Evolutionary conservation across 2,113 vertebrate genomes (phyloP), one percentile per base, ranked within the genome.

Genomic region (Sylvilagus bachmani): DNA sequence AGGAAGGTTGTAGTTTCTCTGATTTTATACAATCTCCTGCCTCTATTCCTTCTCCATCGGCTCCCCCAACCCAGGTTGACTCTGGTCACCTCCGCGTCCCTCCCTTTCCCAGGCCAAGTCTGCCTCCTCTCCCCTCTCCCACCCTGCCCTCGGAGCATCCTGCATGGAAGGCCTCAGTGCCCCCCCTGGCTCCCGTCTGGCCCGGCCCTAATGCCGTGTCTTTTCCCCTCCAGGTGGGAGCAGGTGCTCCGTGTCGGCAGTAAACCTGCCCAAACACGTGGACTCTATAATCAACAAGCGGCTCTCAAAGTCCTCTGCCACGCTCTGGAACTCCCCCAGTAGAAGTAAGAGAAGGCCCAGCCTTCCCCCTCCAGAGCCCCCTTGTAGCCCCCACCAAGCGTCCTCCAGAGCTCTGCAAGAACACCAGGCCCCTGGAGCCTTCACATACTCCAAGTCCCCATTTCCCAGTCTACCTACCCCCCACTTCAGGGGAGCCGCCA

Each of bases 181-280:
- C 96, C 95, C 93, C 97, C 86, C 95, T 94, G 92, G 96, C 96
- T 97, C 97, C 98, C 62, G 0, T 3, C 92, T 53, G 96, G 96
- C 22, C 84, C 97, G 97, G 97, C 98, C 97, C 97, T 98, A 98
- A 98, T 97, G 98, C 98, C 98, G 98, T 98, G 98, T 98, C 98
- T 98, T 98, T 98, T 98, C 98, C 99, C 98, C 98, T 99, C 99
- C 98, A 99, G 99, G 99, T 99, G 98, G 99, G 99, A 99, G 99
- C 99, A 99, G 99, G 98, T 99, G 99, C 98, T 99, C 99, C 83
- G 97, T 99, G 98, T 99, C 99, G 97, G 99, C 99, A 96, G 99
- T 99, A 99, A 99, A 99, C 99, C 99, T 99, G 96, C 99, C 99
- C 98, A 99, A 99, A 99, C 99, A 99, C 95, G 99, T 99, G 99